Percentiles rank a stretch among this genome's conserved stretches.
phyloP scores from a whole-genome alignment of 2,113 vertebrate species.

The Drymodes brunneopygia region DNA sequence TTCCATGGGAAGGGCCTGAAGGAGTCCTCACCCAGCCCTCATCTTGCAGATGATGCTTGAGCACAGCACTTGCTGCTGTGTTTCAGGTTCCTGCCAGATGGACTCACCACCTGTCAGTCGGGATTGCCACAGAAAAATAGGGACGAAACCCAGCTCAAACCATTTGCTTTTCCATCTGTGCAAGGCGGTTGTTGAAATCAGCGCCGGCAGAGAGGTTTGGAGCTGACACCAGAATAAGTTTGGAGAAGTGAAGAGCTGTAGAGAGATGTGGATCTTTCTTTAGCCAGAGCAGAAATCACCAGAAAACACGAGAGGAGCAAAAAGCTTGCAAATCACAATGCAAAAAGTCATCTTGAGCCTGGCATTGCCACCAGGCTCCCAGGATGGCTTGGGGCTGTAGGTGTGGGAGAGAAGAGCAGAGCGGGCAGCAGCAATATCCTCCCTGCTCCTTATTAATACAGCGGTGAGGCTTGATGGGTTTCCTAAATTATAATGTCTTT shows the following conservation, averaged over 20 bases:
- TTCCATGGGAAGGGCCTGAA: not conserved
- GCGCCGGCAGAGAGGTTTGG: not conserved
- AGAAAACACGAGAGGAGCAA: not conserved
- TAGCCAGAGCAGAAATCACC: not conserved
- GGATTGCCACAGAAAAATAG: not conserved
- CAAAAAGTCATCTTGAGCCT: not conserved
- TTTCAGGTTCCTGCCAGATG: constrained; percentile 24
- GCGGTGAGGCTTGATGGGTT: not conserved
- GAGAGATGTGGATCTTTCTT: not conserved
- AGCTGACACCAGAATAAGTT: not conserved
- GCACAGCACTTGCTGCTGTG: not conserved
- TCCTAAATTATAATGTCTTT: constrained; percentile 27
- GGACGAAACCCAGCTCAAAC: not conserved
- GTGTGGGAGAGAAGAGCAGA: not conserved
- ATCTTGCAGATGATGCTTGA: not conserved
- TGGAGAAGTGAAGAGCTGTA: not conserved
- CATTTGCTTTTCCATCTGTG: constrained; percentile 58
- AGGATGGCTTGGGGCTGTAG: not conserved
- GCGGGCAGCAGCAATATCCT: not conserved
- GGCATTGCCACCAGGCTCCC: not conserved
- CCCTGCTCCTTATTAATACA: not conserved
- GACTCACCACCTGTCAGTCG: not conserved
- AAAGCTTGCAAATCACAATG: rapidly evolving
- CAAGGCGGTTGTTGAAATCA: not conserved
- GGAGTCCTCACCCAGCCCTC: not conserved